Conservation (phyloP, 2,888 invertebrate genomes). For the Chloromyia formosa region DNA sequence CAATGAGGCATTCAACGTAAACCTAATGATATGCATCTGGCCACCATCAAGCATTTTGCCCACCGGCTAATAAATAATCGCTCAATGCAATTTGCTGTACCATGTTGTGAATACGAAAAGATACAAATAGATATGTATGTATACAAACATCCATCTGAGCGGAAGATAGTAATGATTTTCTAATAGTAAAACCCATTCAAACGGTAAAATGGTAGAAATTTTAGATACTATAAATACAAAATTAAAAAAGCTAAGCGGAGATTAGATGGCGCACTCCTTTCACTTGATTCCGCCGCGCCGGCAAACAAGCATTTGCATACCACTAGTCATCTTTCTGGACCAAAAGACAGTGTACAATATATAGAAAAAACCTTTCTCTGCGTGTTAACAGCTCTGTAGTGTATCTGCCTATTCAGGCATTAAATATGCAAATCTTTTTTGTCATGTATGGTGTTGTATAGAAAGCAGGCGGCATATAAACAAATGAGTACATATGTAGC, state of each 20-base stretch:
- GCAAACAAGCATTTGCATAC: background rate
- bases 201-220: background rate
- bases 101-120: too few species aligned
- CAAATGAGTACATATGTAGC: background rate
- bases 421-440: background rate
- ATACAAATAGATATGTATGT: background rate
- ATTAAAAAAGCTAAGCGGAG: background rate
- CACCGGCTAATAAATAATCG: background rate
- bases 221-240: too few species aligned
- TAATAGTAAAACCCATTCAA: background rate
- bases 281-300: background rate
- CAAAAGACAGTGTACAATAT: background rate
- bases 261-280: background rate
- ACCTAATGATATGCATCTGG: background rate
- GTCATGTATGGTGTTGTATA: background rate
- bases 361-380: background rate
- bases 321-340: too few species aligned
- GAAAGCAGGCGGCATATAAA: too few species aligned
- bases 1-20: background rate
- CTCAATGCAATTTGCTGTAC: background rate
- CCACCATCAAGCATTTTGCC: background rate
- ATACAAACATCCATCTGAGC: background rate
- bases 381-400: background rate
- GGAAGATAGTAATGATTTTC: background rate
- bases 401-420: background rate